phyloP scores from a whole-genome alignment of 1,140 invertebrate genomes.

The Littorina saxatilis region DNA sequence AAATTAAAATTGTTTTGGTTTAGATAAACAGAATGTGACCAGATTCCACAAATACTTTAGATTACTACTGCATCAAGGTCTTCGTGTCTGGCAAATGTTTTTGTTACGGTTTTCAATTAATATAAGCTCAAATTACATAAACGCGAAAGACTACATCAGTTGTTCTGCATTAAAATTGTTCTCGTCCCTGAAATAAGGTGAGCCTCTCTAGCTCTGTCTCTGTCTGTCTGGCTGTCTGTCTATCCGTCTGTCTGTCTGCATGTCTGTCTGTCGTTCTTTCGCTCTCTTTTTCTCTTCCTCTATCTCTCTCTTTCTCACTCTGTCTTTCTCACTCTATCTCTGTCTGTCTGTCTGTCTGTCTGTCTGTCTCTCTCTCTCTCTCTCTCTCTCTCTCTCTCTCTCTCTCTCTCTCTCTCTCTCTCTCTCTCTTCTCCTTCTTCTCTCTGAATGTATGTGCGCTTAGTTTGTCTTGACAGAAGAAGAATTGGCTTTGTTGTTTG shows the following conservation, averaged over 20 bases:
- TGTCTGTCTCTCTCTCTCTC: not conserved
- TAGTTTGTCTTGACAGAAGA: no score
- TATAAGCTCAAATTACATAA: not conserved
- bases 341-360: constrained; percentile 14
- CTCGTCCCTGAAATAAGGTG: no score
- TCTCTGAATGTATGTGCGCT: no score
- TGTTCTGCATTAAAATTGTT: not conserved
- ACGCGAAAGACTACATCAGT: not conserved
- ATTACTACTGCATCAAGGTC: no score
- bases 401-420: constrained; percentile 5
- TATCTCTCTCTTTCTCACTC: not conserved
- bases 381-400: constrained; percentile 6
- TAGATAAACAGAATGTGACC: no score
- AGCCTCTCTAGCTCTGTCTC: not conserved
- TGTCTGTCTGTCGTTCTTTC: constrained; percentile 9
- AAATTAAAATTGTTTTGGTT: no score
- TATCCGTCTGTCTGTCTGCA: not conserved
- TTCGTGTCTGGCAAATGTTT: no score
- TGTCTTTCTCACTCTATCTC: not conserved
- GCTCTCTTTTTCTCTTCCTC: not conserved
- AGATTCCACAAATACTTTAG: not conserved
- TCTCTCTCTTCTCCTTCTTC: not conserved
- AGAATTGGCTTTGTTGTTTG: no score
- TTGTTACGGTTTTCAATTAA: not conserved
- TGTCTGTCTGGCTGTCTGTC: not conserved